phyloP scores from a whole-genome alignment of 1,140 invertebrate species.

The Drosophila bipectinata region DNA sequence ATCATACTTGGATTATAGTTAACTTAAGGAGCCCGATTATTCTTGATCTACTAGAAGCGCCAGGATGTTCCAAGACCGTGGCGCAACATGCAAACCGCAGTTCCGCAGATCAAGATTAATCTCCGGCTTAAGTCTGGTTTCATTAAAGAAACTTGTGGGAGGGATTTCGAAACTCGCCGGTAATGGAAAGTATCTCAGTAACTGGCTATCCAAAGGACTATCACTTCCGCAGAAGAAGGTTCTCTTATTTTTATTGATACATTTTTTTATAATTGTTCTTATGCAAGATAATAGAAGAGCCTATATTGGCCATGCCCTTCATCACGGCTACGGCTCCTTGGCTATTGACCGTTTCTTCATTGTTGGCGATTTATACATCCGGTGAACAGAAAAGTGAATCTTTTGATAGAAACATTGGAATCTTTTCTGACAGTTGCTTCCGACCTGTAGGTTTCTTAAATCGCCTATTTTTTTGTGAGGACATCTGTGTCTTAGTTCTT shows the following conservation, averaged over 20 bases:
- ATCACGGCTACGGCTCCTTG: not conserved
- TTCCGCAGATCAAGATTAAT: slow-evolving; percentile 58
- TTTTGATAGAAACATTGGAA: slow-evolving; percentile 20
- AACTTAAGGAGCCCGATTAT: slow-evolving; percentile 68
- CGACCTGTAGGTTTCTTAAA: slow-evolving; percentile 7
- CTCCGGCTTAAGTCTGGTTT: slow-evolving; percentile 49
- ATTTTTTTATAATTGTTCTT: not conserved
- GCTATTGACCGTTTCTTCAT: slow-evolving; percentile 15
- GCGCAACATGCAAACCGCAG: slow-evolving; percentile 65
- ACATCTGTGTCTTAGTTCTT: slow-evolving; percentile 38
- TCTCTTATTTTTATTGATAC: not conserved
- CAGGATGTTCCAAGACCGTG: slow-evolving; percentile 49
- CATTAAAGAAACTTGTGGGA: slow-evolving; percentile 9
- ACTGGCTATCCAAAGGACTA: not conserved
- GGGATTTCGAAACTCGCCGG: not conserved
- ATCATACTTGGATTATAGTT: slow-evolving; percentile 72
- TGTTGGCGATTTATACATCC: slow-evolving; percentile 56
- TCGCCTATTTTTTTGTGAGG: slow-evolving; percentile 29
- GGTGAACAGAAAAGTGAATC: slow-evolving; percentile 19
- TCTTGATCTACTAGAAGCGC: slow-evolving; percentile 51
- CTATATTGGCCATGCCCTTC: not conserved
- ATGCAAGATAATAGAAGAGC: not conserved
- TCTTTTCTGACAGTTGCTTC: slow-evolving; percentile 20
- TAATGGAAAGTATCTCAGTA: too few species aligned
- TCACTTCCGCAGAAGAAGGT: not conserved